Base-by-base conservation (phyloP, 2,797 vertebrate species). In the Schizopygopsis malacanthus region DNA sequence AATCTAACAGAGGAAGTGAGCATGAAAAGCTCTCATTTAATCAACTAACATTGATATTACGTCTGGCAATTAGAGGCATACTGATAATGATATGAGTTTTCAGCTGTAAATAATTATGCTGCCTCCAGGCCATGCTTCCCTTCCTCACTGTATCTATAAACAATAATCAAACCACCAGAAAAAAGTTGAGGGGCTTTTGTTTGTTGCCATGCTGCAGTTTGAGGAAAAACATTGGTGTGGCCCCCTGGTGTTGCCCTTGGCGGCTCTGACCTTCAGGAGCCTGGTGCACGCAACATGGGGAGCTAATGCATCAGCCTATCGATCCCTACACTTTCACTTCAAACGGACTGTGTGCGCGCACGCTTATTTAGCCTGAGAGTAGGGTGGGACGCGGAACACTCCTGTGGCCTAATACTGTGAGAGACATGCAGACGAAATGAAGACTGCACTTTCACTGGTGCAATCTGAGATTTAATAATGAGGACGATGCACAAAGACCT, bases 31-130 rank as follows among this genome's bases (percentile, higher is more conserved):
- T 96, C 94, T 95, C 96, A 95, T 96, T 98, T 98, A 97, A 98
- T 98, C 97, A 97, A 96, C 97, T 97, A 98, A 98, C 97, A 98
- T 97, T 98, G 97, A 97, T 98, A 98, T 97, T 97, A 99, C 97
- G 98, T 98, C 96, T 98, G 97, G 97, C 97, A 99, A 99, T 98
- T 99, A 99, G 97, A 96, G 97, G 95, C 96, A 96, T 90, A 95
- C 97, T 99, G 98, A 97, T 98, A 99, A 98, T 97, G 97, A 98
- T 98, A 98, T 97, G 97, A 98, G 97, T 98, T 97, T 98, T 98
- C 97, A 97, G 97, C 97, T 98, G 97, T 99, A 99, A 99, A 99
- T 98, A 98, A 98, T 98, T 98, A 97, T 92, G 91, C 95, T 97
- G 97, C 97, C 98, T 97, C 95, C 96, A 94, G 98, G 98, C 97